Evolutionary conservation across 2,888 invertebrate species (phyloP), one percentile per base, ranked within the genome.

Genomic region (Drosophila buzzatii): DNA sequence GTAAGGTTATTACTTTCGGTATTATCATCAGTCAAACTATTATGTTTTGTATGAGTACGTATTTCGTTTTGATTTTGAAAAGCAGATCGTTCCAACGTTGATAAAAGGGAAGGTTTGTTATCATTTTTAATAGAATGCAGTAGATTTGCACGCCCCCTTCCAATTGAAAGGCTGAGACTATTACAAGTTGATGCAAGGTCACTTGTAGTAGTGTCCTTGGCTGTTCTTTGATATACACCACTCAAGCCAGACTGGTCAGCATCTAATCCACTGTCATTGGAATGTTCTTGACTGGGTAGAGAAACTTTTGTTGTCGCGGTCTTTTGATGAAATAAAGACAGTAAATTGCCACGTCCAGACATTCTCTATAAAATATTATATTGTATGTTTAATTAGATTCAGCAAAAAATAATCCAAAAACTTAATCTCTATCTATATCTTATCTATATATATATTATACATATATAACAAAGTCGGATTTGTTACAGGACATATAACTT

Each of bases 101-200:
- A 1, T 14, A 18, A 39, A n/a, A 2, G 12, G 0, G n/a, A 23
- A 18, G 33, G 31, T 20, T n/a, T 20, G 2, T 35, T 18, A 16
- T 14, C 12, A 16, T 8, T 44, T 68, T 61, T 68, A 7, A 79
- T 70, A 2, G 65, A 45, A 10, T 70, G 20, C 27, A 88, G 37
- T 7, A 85, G 31, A n/a, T 61, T 18, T 16, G 71, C 85, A 4
- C 73, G 76, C 1, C 90, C 90, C 18, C 90, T 82, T 18, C 90
- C 90, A 47, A 53, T 52, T 2, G 85, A 61, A 18, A 84, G 31
- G n/a, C 31, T 71, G 1, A 73, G 16, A 44, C 66, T 70, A 41
- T 72, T 49, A 23, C 81, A 18, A 16, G 62, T 14, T 42, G 33
- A 20, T 20, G 61, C 23, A 16, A 84, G 37, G 4, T 86, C 75